Percentiles rank a stretch among this genome's conserved stretches.
Conservation (phyloP, 2,113 vertebrate genomes). For the Marmota flaviventris region DNA sequence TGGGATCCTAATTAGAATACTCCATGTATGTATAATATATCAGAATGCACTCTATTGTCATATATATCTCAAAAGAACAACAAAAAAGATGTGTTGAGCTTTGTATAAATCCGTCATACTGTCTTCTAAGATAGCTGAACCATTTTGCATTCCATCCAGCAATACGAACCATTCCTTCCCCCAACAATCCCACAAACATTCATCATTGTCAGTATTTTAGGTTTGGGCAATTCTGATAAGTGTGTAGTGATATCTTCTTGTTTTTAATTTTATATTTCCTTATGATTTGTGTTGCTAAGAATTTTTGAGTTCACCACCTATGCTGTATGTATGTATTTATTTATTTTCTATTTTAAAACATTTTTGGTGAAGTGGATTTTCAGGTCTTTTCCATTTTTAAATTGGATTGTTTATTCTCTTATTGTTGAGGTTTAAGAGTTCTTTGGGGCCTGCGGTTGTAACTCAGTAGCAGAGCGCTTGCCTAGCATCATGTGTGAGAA, state of each 20-base stretch:
- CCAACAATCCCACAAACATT: background rate
- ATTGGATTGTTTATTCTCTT: background rate
- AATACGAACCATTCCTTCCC: background rate
- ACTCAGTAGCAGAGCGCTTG: too few relatives aligned
- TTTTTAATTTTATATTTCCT: conserved; percentile 13
- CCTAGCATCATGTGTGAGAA: too few relatives aligned
- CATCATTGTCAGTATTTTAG: background rate
- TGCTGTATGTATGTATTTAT: too few relatives aligned
- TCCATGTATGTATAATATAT: too few relatives aligned
- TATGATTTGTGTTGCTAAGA: background rate
- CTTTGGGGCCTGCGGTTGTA: too few relatives aligned
- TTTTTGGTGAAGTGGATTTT: background rate
- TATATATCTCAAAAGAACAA: too few relatives aligned
- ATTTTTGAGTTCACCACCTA: background rate
- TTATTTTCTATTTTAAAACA: too few relatives aligned
- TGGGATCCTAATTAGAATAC: too few relatives aligned
- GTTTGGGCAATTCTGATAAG: background rate
- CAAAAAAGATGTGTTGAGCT: background rate
- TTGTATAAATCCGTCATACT: background rate
- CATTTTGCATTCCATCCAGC: background rate
- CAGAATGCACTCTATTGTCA: too few relatives aligned
- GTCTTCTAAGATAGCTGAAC: background rate
- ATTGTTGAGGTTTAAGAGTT: background rate
- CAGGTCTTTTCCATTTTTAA: background rate
- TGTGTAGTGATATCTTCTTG: background rate